These are phyloP conservation scores for Lithobates sylvaticus DNA, from an alignment of 2,797 vertebrate species.

Conservation along the genomic window DNA sequence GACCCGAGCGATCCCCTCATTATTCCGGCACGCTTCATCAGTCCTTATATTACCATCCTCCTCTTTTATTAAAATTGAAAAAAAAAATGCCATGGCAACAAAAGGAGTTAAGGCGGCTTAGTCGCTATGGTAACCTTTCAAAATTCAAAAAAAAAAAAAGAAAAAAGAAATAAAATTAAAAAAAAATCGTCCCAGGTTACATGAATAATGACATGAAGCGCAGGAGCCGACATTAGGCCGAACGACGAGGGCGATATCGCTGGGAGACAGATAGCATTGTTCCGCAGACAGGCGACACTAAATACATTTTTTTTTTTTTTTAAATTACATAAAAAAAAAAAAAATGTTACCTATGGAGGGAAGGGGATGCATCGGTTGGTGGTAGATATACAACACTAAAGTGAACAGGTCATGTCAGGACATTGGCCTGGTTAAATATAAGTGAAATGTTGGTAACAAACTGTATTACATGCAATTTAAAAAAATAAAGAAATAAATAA, in stretches of 20 bases:
- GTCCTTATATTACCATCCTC: background rate
- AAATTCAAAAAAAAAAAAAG: background rate
- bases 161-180: too few relatives aligned
- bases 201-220: background rate
- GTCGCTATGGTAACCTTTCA: constrained; percentile 20
- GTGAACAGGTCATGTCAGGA: too few relatives aligned
- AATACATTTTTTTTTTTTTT: too few relatives aligned
- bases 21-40: background rate
- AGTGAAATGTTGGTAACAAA: too few relatives aligned
- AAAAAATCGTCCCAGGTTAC: background rate
- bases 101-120: background rate
- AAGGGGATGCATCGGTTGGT: too few relatives aligned
- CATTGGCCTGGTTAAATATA: too few relatives aligned
- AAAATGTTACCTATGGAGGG: too few relatives aligned
- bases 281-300: too few relatives aligned
- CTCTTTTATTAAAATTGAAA: background rate
- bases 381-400: too few relatives aligned
- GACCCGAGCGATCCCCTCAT: background rate
- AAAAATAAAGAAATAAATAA: too few relatives aligned
- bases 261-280: background rate
- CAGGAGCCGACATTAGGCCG: background rate
- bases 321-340: too few relatives aligned
- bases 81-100: constrained; percentile 22
- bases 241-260: background rate
- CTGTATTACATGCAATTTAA: too few relatives aligned